Conservation (phyloP, 64 coral and sea anemone species). For the Porites australiensis region DNA sequence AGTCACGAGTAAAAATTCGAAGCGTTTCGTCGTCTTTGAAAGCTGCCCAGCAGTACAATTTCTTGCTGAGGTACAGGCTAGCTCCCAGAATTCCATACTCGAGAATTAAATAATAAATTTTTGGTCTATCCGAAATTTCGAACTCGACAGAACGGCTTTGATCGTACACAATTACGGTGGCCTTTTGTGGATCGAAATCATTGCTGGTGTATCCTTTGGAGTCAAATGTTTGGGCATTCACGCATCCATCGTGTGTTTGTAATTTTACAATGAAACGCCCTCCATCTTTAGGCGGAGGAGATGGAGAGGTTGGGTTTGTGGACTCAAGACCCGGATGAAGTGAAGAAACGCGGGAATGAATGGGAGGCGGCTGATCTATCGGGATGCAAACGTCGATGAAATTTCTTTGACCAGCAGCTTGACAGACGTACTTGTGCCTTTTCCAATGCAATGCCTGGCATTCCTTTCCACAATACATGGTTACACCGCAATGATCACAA, state of each 20-base stretch:
- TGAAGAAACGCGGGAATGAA: no score
- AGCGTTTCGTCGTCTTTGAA: not conserved
- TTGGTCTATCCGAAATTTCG: not conserved
- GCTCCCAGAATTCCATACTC: conserved; percentile 7
- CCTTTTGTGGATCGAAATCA: not conserved
- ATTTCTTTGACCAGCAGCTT: not conserved
- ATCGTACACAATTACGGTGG: not conserved
- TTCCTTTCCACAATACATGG: conserved; percentile 61
- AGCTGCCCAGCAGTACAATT: not conserved
- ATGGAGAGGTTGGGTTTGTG: not conserved
- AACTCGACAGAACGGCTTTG: not conserved
- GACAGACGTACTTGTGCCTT: conserved; percentile 50
- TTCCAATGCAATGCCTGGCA: conserved; percentile 66
- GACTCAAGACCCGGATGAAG: conserved; percentile 20
- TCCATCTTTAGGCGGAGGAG: conserved; percentile 19
- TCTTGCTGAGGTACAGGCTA: not conserved
- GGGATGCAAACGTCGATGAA: conserved; percentile 2
- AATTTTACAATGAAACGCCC: conserved; percentile 39
- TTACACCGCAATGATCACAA: conserved; percentile 37
- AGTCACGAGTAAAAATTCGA: conserved; percentile 12
- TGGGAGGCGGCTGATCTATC: not conserved
- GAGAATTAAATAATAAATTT: not conserved
- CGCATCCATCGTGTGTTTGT: conserved; percentile 1
- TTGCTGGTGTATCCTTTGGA: not conserved
- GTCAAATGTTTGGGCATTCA: not conserved